These are phyloP conservation scores for Trachelus tabidus DNA, from an alignment of 2,888 invertebrate genomes.

Conservation along the genomic window DNA sequence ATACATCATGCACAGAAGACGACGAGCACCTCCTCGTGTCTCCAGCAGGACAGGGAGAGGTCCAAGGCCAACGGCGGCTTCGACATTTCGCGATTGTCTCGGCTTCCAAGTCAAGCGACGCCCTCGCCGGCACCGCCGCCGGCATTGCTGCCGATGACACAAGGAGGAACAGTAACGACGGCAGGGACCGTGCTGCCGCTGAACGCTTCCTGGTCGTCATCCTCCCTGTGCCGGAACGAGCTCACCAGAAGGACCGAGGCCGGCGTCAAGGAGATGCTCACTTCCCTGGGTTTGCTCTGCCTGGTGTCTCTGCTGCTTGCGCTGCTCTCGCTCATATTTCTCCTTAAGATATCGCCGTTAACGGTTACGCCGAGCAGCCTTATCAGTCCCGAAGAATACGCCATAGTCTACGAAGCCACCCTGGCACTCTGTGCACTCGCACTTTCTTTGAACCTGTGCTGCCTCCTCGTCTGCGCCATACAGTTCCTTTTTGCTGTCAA, in stretches of 20 bases:
- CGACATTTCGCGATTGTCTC: constrained; percentile 70
- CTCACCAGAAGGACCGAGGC: constrained; percentile 67
- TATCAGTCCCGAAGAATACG: constrained; percentile 82
- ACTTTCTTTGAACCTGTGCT: constrained; percentile 88
- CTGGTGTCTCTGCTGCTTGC: constrained; percentile 87
- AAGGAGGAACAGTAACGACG: constrained; percentile 51
- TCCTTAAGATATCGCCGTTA: constrained; percentile 85
- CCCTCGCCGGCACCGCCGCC: constrained; percentile 59
- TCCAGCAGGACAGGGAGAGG: constrained; percentile 44
- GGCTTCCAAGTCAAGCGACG: constrained; percentile 54
- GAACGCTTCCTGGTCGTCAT: constrained; percentile 52
- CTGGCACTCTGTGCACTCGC: constrained; percentile 90
- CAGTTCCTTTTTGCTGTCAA: constrained; percentile 95
- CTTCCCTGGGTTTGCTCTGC: constrained; percentile 86
- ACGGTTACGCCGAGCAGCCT: constrained; percentile 68
- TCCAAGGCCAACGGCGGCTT: constrained; percentile 69
- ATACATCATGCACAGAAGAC: constrained; percentile 52
- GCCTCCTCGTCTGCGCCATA: constrained; percentile 91
- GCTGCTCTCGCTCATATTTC: constrained; percentile 84
- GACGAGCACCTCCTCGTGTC: constrained; percentile 36
- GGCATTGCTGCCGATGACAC: constrained; percentile 27
- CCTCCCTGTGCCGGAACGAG: constrained; percentile 47
- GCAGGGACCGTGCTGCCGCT: constrained; percentile 45
- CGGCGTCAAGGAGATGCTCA: constrained; percentile 82
- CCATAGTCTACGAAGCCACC: constrained; percentile 91